Conservation (phyloP, 2,113 vertebrate genomes). For the Burhinus bistriatus region DNA sequence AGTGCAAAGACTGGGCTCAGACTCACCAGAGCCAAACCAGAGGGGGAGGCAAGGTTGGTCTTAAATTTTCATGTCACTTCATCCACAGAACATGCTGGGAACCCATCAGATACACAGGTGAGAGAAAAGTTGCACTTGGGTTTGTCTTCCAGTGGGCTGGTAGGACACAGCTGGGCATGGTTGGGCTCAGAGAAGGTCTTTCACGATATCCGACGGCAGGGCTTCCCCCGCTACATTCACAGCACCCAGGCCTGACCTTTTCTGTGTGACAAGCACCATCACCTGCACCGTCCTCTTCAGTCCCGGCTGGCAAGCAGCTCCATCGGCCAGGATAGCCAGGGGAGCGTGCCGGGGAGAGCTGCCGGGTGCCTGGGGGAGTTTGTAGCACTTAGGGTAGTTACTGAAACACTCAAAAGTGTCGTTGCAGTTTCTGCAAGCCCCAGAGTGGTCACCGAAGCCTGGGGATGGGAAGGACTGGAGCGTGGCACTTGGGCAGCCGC, state of each 20-base stretch:
- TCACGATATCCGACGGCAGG: neutral
- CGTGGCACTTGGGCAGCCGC: rapidly evolving
- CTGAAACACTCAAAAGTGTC: slow-evolving; percentile 6
- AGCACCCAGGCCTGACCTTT: neutral
- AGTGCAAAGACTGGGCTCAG: neutral
- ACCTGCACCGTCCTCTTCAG: slow-evolving; percentile 1
- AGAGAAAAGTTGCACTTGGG: neutral
- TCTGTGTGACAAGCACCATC: slow-evolving; percentile 37
- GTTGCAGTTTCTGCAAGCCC: neutral
- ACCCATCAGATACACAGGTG: neutral
- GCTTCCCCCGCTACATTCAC: neutral
- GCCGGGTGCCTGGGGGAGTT: neutral
- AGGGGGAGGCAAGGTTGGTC: neutral
- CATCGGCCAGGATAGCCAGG: neutral
- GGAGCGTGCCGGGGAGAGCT: rapidly evolving
- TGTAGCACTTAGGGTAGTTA: neutral
- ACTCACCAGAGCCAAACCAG: neutral
- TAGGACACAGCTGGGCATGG: neutral
- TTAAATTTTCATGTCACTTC: neutral
- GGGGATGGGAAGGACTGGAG: neutral
- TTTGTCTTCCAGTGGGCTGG: neutral
- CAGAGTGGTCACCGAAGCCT: neutral
- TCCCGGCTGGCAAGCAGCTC: neutral
- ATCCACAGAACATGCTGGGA: neutral
- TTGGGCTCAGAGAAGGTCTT: slow-evolving; percentile 47